A percentile compares a stretch with the other conserved stretches of the same genome.
These are phyloP conservation scores for Falco rusticolus DNA, from an alignment of 2,797 vertebrate species.

Conservation along the genomic window DNA sequence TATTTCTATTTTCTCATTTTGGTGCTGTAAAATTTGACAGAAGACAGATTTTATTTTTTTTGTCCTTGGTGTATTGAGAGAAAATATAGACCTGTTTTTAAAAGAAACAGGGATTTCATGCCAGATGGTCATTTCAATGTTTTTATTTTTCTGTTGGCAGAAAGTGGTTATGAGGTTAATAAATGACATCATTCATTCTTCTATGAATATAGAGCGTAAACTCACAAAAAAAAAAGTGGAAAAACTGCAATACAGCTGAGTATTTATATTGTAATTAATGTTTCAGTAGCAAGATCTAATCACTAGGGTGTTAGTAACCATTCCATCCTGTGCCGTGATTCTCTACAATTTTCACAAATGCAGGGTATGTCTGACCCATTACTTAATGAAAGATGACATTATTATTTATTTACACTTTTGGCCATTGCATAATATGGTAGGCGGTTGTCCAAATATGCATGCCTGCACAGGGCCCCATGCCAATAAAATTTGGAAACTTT, in stretches of 20 bases:
- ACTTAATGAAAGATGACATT: not conserved
- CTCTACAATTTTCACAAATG: not conserved
- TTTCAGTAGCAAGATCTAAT: not conserved
- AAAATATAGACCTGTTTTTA: constrained; percentile 47
- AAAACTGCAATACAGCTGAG: not conserved
- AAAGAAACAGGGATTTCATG: constrained; percentile 16
- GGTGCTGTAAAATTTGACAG: not conserved
- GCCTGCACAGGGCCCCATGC: not conserved
- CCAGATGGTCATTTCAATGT: constrained; percentile 46
- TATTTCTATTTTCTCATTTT: not conserved
- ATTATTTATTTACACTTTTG: not conserved
- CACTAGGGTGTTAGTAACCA: not conserved
- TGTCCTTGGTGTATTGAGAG: not conserved
- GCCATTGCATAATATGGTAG: not conserved
- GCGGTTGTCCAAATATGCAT: not conserved
- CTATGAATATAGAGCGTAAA: not conserved
- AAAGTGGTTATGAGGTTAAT: constrained; percentile 31
- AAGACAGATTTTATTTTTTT: not conserved
- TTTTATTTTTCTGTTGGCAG: constrained; percentile 41
- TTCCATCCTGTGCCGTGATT: not conserved
- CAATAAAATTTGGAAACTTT: not conserved
- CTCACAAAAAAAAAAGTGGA: not conserved
- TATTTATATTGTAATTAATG: not conserved
- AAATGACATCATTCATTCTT: constrained; percentile 42
- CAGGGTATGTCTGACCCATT: not conserved